These are phyloP conservation scores for Ectemnius lituratus DNA, from an alignment of 2,888 invertebrate genomes.

Conservation along the genomic window DNA sequence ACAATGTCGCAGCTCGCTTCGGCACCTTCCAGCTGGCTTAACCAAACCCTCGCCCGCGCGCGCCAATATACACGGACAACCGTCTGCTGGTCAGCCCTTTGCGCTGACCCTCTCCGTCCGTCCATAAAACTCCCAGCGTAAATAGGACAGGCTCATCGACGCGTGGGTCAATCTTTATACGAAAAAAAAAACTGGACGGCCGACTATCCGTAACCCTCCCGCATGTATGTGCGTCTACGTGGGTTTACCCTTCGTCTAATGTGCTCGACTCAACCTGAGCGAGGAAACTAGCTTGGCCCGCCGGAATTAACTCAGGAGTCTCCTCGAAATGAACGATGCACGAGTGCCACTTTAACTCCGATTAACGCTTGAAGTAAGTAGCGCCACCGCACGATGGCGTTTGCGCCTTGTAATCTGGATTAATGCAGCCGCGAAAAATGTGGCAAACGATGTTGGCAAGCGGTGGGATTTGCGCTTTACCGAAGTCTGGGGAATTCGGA, in stretches of 20 bases:
- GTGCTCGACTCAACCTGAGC: not conserved
- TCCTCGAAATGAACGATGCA: not conserved
- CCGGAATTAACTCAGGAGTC: not conserved
- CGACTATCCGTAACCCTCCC: conserved; percentile 25
- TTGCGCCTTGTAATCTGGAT: conserved; percentile 1
- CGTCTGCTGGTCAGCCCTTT: conserved; percentile 40
- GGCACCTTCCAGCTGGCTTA: conserved; percentile 65
- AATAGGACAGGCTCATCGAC: conserved; percentile 49
- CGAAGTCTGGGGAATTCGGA: not conserved
- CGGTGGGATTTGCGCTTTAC: not conserved
- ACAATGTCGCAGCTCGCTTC: conserved; percentile 25
- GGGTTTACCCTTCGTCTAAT: not conserved
- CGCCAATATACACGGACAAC: conserved; percentile 24
- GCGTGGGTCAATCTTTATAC: conserved; percentile 23
- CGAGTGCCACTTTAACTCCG: not conserved
- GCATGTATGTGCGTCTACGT: no score
- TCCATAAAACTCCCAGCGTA: conserved; percentile 41
- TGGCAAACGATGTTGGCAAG: not conserved
- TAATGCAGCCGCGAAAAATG: not conserved
- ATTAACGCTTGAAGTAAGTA: not conserved
- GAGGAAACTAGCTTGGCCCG: not conserved
- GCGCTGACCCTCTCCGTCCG: conserved; percentile 35
- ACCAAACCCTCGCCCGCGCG: conserved; percentile 57
- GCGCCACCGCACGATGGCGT: not conserved
- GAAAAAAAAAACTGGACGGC: conserved; percentile 26